These are phyloP conservation scores for Nebria ingens DNA, from an alignment of 1,140 invertebrate genomes.

Conservation along the genomic window DNA sequence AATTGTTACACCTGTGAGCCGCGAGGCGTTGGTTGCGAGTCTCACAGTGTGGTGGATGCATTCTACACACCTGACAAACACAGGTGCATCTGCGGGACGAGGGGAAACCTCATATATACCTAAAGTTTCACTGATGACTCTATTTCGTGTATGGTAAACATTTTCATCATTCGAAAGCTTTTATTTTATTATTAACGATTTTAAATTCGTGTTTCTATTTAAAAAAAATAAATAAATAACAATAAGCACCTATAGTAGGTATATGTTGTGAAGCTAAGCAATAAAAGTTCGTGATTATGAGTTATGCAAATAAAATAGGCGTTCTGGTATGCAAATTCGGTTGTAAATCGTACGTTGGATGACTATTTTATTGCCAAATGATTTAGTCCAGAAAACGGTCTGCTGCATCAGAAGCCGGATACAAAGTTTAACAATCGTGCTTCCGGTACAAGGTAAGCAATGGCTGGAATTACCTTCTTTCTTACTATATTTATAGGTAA, in stretches of 20 bases:
- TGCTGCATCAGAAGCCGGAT: not conserved
- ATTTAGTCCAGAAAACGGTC: not conserved
- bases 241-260: too few species aligned
- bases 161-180: too few species aligned
- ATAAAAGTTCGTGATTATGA: not conserved
- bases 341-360: not conserved
- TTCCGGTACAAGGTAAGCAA: constrained; percentile 13
- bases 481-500: too few species aligned
- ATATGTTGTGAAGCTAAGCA: too few species aligned
- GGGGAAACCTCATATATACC: not conserved
- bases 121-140: not conserved
- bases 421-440: constrained; percentile 15
- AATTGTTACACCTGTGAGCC: constrained; percentile 7
- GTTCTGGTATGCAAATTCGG: not conserved
- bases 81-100: not conserved
- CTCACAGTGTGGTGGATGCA: not conserved
- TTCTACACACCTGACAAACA: not conserved
- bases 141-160: too few species aligned
- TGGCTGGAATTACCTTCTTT: too few species aligned
- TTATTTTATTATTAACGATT: too few species aligned
- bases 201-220: too few species aligned
- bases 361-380: not conserved
- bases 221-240: too few species aligned
- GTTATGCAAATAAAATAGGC: not conserved
- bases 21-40: not conserved